Percentiles rank a stretch among this genome's conserved stretches.
Evolutionary conservation across 2,888 invertebrate species (phyloP).

Genomic region (Oscheius myriophilus): DNA sequence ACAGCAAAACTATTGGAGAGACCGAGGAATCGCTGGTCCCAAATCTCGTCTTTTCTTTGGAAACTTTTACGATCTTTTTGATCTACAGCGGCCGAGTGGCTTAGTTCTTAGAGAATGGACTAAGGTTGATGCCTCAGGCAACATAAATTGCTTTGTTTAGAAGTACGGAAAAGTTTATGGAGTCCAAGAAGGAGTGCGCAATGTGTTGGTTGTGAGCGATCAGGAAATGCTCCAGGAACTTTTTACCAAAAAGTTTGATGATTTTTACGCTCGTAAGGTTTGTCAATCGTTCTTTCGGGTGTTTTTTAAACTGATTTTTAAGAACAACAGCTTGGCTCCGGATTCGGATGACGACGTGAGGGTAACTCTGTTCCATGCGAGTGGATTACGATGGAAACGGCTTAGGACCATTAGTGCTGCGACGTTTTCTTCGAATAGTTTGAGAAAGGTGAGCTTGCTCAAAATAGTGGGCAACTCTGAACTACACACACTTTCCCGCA

Average conservation of each 20-base stretch:
- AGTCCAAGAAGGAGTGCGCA: conserved; percentile 51
- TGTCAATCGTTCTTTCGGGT: too few species aligned
- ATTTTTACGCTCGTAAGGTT: conserved; percentile 72
- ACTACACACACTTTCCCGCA: too few species aligned
- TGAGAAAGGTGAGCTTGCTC: background rate
- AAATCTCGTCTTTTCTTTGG: too few species aligned
- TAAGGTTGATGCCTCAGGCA: too few species aligned
- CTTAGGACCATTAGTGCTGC: conserved; percentile 74
- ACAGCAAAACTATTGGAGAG: too few species aligned
- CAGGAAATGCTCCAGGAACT: conserved; percentile 72
- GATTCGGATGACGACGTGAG: conserved; percentile 54
- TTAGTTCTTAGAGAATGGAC: too few species aligned
- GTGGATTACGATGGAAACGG: conserved; percentile 74
- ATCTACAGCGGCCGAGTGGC: too few species aligned
- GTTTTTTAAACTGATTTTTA: too few species aligned
- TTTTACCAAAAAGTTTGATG: conserved; percentile 72
- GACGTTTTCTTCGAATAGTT: conserved; percentile 72
- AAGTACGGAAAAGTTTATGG: conserved; percentile 51
- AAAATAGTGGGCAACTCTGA: too few species aligned
- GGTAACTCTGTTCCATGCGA: conserved; percentile 71
- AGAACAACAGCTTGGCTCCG: conserved; percentile 43
- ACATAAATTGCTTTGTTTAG: conserved; percentile 20
- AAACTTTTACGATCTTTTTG: too few species aligned
- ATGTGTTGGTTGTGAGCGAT: conserved; percentile 71
- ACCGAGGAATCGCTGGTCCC: too few species aligned